Percentiles rank a stretch among this genome's conserved stretches.
Conservation (phyloP, 64 coral and sea anemone genomes). For the Porites australiensis region DNA sequence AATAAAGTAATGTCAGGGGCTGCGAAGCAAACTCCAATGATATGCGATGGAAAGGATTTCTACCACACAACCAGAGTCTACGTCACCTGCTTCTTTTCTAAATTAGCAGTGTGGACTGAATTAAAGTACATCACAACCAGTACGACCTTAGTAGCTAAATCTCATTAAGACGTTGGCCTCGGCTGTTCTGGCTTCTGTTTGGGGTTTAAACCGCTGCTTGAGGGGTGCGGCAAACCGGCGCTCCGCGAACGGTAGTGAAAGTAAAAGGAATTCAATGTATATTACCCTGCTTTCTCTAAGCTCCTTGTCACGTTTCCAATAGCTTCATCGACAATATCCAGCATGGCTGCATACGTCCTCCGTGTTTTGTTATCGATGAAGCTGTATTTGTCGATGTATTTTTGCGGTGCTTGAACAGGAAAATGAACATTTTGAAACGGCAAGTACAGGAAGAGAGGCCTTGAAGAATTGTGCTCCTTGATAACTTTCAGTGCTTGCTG, state of each 20-base stretch:
- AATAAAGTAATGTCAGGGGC: too few species aligned
- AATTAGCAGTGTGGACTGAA: too few species aligned
- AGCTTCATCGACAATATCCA: constrained; percentile 52
- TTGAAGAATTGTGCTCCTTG: constrained; percentile 32
- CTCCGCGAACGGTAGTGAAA: not conserved
- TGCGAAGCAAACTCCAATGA: too few species aligned
- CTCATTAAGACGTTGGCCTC: too few species aligned
- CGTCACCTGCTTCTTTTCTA: too few species aligned
- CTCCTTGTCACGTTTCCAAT: constrained; percentile 57
- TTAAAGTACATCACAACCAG: too few species aligned
- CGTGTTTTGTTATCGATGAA: constrained; percentile 38
- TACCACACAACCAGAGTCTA: too few species aligned
- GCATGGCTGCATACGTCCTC: constrained; percentile 58
- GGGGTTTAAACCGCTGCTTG: too few species aligned
- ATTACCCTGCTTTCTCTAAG: constrained; percentile 43
- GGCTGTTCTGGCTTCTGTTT: too few species aligned
- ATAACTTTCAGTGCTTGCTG: constrained; percentile 61
- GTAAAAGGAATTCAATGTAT: not conserved
- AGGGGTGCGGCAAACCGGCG: not conserved
- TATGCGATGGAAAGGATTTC: too few species aligned
- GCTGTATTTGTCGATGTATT: constrained; percentile 53
- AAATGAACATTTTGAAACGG: constrained; percentile 80
- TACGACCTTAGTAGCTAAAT: too few species aligned
- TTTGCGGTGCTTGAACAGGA: constrained; percentile 46
- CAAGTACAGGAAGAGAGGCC: constrained; percentile 65